Evolutionary conservation across 1,140 invertebrate species (phyloP), one percentile per base, ranked within the genome.

Genomic region (Drosophila takahashii): DNA sequence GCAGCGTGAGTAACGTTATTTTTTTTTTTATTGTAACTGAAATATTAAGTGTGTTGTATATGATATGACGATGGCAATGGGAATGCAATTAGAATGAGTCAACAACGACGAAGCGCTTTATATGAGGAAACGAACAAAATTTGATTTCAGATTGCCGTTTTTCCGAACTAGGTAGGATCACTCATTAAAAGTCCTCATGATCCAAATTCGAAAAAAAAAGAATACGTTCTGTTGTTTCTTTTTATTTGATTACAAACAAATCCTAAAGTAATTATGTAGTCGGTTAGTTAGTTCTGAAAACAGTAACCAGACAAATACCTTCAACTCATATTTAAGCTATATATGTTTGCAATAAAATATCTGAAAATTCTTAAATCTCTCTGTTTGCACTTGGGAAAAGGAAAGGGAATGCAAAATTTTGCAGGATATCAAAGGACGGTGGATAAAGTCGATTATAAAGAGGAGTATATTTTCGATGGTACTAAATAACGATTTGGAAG

Each of bases 331-430:
- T 75, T 77, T 85, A 85, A 85, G 81, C 78, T 86, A 79, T 86
- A 81, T 86, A 86, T 86, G 81, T 86, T 86, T 86, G 74, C 83
- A 86, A 86, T 86, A 86, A 86, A 86, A 86, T 86, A 86, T 86
- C 83, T 57, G 69, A 78, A 86, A 86, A 78, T 64, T 81, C 76
- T 59, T 62, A 37, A 34, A 15, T 34, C 13, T 22, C 9, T 3
- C 4, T 51, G 18, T 2, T 7, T 18, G 13, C 27, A 10, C 4
- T 16, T 50, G 27, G 47, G 26, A 3, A 45, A 10, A 0, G 41
- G 41, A 44, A 44, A 22, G 22, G 29, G 29, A 8, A n/a, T n/a
- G n/a, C n/a, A n/a, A 32, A 9, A 8, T 32, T 9, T 32, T 32
- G 1, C 29, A 32, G 29, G 29, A 32, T 8, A 0, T 32, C 3